Evolutionary conservation across 2,113 vertebrate species (phyloP), one percentile per base, ranked within the genome.

Genomic region (Cathartes aura): DNA sequence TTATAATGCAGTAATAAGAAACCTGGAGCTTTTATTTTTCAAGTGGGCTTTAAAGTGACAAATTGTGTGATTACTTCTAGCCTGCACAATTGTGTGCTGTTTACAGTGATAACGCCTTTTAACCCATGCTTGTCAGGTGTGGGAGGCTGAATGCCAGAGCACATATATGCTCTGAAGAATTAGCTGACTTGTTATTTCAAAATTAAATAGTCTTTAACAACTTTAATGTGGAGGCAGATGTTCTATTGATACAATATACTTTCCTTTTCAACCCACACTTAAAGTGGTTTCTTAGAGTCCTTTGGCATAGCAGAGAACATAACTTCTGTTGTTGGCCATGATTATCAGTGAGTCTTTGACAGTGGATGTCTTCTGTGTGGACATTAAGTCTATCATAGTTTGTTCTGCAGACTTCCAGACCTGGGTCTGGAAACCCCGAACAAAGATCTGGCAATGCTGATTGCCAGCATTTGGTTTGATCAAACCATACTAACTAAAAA

Each of bases 121-220:
- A 93, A 96, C 94, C 93, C 78, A 6, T 93, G 81, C 71, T 93
- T 97, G 73, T 96, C 89, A 94, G 83, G 48, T 96, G 94, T 96
- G 73, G 94, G 94, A 96, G 76, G 70, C 94, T 96, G 87, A 94
- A 79, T 92, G 43, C 73, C 64, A 89, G 67, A 89, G 68, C 27
- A 79, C 17, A 27, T 74, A 58, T 1, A 68, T 17, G 11, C 36
- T 64, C 84, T 70, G 73, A 89, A 96, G 47, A 95, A 91, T 82
- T 79, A 90, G n/a, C 40, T 94, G 64, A 94, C 83, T 87, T 94
- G 38, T 50, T 87, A 82, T 68, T 95, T 91, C 34, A 87, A 82
- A 82, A 79, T 79, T 59, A 92, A 91, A 79, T 79, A 82, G 70
- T 91, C 60, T 82, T 90, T 87, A 92, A 85, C 36, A 87, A 79